Evolutionary conservation across 2,888 invertebrate species (phyloP), one percentile per base, ranked within the genome.

Genomic region (Aspidiotus destructor): DNA sequence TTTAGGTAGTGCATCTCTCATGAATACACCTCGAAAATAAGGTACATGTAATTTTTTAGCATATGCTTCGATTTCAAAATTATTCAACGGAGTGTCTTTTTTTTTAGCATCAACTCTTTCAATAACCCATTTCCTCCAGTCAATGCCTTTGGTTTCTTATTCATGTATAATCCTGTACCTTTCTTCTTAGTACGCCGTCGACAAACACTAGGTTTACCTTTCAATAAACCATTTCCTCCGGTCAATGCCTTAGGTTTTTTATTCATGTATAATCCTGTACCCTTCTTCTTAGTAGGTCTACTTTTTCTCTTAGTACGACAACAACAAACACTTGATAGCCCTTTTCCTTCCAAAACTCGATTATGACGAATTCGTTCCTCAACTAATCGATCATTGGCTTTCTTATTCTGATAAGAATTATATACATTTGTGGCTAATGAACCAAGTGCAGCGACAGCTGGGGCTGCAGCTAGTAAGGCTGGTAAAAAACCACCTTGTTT

Each of bases 31-130:
- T 41, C 62, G 15, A n/a, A 62, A 62, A 44, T 62, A 13, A 16
- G 42, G 62, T 17, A 62, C 42, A 9, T 2, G 9, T 9, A 62
- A 13, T 42, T 62, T 41, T 8, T 41, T 9, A n/a, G 62, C 41
- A 42, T 62, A 62, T 8, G 7, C 7, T 44, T 16, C n/a, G n/a
- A 62, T 62, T 16, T 62, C 62, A 62, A 62, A 44, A 16, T 7
- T 62, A 62, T 40, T 62, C 42, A 62, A 15, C 9, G 62, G 62
- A n/a, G 42, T 41, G 62, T 11, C 7, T 62, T 62, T 62, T 62
- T 62, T 62, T 62, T 62, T 62, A 42, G 28, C 16, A 61, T 41
- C 16, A 48, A 62, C 40, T 58, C 60, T 7, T 17, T 7, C 40
- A 17, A 58, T 28, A 58, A 40, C 5, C 60, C 60, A 28, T 58